Base-by-base conservation (phyloP, 2,797 vertebrate species). In the Amphiprion clarkii region DNA sequence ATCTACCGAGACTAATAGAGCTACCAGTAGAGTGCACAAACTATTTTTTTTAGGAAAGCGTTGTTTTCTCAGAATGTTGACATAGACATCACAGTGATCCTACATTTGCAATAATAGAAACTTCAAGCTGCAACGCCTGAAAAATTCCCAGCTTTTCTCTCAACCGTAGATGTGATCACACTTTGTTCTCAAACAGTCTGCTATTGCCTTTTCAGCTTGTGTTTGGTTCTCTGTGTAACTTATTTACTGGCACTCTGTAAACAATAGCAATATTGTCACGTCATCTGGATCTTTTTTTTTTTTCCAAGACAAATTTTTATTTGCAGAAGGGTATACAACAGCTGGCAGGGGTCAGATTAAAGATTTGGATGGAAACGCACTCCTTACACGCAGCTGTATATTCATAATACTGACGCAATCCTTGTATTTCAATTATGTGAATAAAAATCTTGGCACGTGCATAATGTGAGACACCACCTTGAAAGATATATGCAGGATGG, bases 1-100 rank as follows among this genome's bases (percentile, higher is more conserved):
- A 40, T 58, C 66, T 67, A 76, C 58, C 27, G 73, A 67, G 69
- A 42, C 42, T 49, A 23, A 66, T 67, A 46, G 79, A 84, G 62
- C 67, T 71, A 70, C 53, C 67, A 44, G 67, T 39, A 31, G 67
- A 69, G 27, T 48, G 72, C 61, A 58, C 31, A 51, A 65, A 27
- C 27, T 27, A 27, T 27, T 27, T 27, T 27, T 70, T 67, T 55
- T 19, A 27, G 19, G 13, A 71, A 40, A 42, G 6, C 39, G 51
- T 1, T n/a, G 21, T 40, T 63, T 56, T 49, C 23, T 7, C 3
- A 25, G 23, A 56, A 27, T 63, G 31, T 33, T 70, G 33, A 14
- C 33, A 59, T 2, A 31, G 53, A 56, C n/a, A 25, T 70, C 46
- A 3, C 23, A 42, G 52, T 3, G 40, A 27, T 39, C 65, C 56